Evolutionary conservation across 37 sponge, comb jelly and placozoan genomes (phyloP).

Genomic region (Ephydatia muelleri): DNA sequence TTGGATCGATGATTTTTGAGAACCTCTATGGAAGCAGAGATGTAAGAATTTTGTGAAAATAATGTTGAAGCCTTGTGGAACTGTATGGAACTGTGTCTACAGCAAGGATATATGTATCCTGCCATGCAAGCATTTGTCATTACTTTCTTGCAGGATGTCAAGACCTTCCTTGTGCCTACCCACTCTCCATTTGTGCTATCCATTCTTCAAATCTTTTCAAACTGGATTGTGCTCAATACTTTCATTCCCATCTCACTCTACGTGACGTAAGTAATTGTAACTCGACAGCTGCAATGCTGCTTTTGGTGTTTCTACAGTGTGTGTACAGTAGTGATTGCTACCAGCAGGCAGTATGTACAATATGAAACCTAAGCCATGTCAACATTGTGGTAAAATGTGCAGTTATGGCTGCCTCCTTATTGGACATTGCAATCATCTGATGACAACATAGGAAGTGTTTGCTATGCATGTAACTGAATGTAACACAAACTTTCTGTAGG

Average conservation of each 20-base stretch:
- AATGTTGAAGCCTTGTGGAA: neutral
- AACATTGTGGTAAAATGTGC: no score
- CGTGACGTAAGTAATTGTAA: slow-evolving; percentile 82
- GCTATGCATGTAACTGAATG: no score
- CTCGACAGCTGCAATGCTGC: no score
- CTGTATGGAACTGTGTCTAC: neutral
- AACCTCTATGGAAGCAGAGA: slow-evolving; percentile 39
- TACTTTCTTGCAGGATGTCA: neutral
- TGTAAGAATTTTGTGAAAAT: neutral
- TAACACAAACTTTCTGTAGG: no score
- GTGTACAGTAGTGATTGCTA: no score
- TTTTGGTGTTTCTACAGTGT: no score
- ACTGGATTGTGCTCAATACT: slow-evolving; percentile 92
- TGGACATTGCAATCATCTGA: no score
- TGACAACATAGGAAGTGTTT: no score
- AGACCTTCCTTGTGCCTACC: neutral
- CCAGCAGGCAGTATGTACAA: no score
- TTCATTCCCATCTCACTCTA: slow-evolving; percentile 98
- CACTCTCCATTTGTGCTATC: neutral
- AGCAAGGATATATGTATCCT: neutral
- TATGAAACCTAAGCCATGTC: no score
- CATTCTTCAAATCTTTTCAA: slow-evolving; percentile 85
- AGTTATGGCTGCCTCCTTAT: no score
- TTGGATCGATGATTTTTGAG: slow-evolving; percentile 82
- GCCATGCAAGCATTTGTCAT: no score